phyloP scores from a whole-genome alignment of 2,797 vertebrate species.

The Halcyon badia region DNA sequence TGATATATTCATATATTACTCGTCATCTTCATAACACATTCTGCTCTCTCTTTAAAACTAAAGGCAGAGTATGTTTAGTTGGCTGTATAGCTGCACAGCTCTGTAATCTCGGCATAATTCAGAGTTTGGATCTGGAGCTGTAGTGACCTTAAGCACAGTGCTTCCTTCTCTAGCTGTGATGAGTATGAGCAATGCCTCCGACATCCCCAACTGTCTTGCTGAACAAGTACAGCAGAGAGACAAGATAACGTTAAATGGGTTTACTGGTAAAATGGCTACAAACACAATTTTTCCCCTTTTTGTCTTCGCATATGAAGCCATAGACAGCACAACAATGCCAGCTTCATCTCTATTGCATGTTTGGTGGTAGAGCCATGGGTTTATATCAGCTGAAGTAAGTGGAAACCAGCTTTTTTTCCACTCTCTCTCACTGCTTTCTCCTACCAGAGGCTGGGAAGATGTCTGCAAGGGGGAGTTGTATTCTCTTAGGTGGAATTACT shows the following conservation, averaged over 20 bases:
- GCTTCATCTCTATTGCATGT: rapidly evolving
- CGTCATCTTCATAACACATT: background rate
- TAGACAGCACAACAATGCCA: background rate
- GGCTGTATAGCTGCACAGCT: background rate
- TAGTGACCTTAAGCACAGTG: background rate
- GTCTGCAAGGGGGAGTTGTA: background rate
- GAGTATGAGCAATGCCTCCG: rapidly evolving
- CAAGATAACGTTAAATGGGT: background rate
- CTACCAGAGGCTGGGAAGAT: background rate
- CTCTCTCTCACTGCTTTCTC: background rate
- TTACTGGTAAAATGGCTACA: background rate
- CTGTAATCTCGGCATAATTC: background rate
- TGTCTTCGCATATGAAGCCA: background rate
- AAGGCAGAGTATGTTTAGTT: background rate
- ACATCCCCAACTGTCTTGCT: background rate
- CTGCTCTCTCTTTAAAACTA: background rate
- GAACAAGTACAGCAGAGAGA: background rate
- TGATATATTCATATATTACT: background rate
- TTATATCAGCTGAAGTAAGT: background rate
- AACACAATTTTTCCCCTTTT: background rate
- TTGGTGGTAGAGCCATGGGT: background rate
- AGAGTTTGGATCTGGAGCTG: background rate
- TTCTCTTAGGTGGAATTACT: background rate
- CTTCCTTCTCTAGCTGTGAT: background rate
- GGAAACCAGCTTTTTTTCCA: background rate